Percentiles rank a stretch among this genome's conserved stretches.
phyloP scores from a whole-genome alignment of 92 coral and sea anemone species.

The Palythoa grandis region DNA sequence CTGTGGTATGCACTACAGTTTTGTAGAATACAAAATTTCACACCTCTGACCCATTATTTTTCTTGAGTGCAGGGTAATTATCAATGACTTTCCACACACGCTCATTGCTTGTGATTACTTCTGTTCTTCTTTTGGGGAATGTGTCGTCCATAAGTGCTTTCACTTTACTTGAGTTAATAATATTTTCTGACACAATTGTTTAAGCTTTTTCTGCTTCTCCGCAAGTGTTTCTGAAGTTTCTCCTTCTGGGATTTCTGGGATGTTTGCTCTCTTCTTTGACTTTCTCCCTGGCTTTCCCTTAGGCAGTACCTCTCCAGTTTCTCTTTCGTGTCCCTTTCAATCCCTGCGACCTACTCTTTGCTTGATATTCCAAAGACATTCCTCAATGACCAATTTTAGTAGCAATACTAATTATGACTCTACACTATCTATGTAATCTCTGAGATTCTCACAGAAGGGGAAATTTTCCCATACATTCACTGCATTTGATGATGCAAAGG shows the following conservation, averaged over 20 bases:
- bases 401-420: background rate
- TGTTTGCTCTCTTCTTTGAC: background rate
- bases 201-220: background rate
- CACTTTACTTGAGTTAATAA: background rate
- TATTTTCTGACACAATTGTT: slow-evolving; percentile 8
- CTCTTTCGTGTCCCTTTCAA: background rate
- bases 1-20: too few species aligned
- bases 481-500: background rate
- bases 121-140: slow-evolving; percentile 11
- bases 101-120: slow-evolving; percentile 1
- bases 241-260: slow-evolving; percentile 34
- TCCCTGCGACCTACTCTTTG: slow-evolving; percentile 13
- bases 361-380: slow-evolving; percentile 10
- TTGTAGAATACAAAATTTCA: background rate
- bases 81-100: slow-evolving; percentile 28
- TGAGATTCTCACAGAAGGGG: background rate
- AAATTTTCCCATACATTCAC: background rate
- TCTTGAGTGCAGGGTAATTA: slow-evolving; percentile 29
- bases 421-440: background rate
- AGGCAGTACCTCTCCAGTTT: slow-evolving; percentile 4
- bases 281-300: slow-evolving; percentile 34
- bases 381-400: slow-evolving; percentile 16
- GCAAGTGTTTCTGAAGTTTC: slow-evolving; percentile 30
- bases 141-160: slow-evolving; percentile 13
- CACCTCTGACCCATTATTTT: slow-evolving; percentile 14